Evolutionary conservation across 2,797 vertebrate species (phyloP), one percentile per base, ranked within the genome.

Genomic region (Australoheros facetus): DNA sequence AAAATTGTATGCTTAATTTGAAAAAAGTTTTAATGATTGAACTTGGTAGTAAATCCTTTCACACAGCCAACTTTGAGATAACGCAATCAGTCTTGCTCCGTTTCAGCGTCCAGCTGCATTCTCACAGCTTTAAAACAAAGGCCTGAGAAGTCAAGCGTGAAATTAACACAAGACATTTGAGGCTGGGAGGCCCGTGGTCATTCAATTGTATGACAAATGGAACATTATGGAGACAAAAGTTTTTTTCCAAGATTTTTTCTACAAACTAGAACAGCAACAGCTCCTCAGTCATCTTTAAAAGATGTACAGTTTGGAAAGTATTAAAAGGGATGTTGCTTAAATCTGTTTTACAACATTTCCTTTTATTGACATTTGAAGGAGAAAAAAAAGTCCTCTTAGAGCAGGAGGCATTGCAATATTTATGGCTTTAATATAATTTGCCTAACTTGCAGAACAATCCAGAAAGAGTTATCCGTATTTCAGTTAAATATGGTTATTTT

Each of bases 121-220:
- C 48, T 71, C 60, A 23, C 14, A 26, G 59, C 78, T 83, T 71
- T 60, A 74, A 72, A 53, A 81, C 73, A 30, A 69, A 69, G 42
- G 9, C 45, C 26, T 51, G 37, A 55, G 66, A 81, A 76, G 69
- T 78, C 32, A 21, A 62, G 73, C 81, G 37, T 79, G 42, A 82
- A 85, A 83, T 79, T 45, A 45, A 78, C 54, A 79, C 62, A 60
- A 69, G 26, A 69, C 26, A n/a, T 30, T n/a, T 69, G 64, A 69
- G 30, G 26, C 26, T 69, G 64, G 17, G 64, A 75, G 26, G 5
- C 45, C 45, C 64, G 17, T 51, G n/a, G 26, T 51, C 64, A 51
- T 69, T 26, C 45, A 30, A 69, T 12, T 13, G 54, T 23, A 55
- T 55, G 54, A 23, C 54, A 55, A 23, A 13, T 23, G 23, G 21